Evolutionary conservation across 2,113 vertebrate species (phyloP).

Genomic region (Upupa epops): DNA sequence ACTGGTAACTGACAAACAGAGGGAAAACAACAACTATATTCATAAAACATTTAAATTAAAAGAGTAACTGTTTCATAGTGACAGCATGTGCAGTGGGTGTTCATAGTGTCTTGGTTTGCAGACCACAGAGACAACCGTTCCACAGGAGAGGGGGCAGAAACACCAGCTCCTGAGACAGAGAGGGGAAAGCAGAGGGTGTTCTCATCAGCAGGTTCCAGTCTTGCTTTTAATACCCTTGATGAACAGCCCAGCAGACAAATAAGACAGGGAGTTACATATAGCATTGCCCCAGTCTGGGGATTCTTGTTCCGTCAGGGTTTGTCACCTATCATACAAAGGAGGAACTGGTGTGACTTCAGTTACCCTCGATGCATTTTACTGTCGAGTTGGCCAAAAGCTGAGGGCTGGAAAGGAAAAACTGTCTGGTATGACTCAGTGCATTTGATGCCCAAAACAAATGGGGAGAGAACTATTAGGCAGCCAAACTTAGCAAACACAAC

Average conservation of each 20-base stretch:
- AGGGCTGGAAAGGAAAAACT: neutral
- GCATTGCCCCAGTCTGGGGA: neutral
- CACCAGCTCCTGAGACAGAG: neutral
- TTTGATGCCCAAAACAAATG: neutral
- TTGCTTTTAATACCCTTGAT: neutral
- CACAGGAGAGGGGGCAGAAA: neutral
- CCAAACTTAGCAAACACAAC: neutral
- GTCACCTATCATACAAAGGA: neutral
- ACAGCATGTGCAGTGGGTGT: constrained; percentile 11
- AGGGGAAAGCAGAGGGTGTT: neutral
- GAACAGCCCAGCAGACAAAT: neutral
- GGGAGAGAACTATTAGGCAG: neutral
- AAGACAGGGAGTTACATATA: neutral
- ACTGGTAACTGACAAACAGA: constrained; percentile 27
- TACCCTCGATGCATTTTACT: constrained; percentile 16
- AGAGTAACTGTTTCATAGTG: constrained; percentile 37
- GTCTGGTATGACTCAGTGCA: constrained; percentile 9
- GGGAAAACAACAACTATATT: constrained; percentile 57
- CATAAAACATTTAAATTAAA: constrained; percentile 63
- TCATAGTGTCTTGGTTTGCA: constrained; percentile 25
- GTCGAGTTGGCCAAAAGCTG: neutral
- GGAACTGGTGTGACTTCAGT: neutral
- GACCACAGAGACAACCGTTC: neutral
- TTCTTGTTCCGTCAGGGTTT: neutral
- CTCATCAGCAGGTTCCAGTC: constrained; percentile 3